These are phyloP conservation scores for Nymphicus hollandicus DNA, from an alignment of 2,113 vertebrate species.

Conservation along the genomic window DNA sequence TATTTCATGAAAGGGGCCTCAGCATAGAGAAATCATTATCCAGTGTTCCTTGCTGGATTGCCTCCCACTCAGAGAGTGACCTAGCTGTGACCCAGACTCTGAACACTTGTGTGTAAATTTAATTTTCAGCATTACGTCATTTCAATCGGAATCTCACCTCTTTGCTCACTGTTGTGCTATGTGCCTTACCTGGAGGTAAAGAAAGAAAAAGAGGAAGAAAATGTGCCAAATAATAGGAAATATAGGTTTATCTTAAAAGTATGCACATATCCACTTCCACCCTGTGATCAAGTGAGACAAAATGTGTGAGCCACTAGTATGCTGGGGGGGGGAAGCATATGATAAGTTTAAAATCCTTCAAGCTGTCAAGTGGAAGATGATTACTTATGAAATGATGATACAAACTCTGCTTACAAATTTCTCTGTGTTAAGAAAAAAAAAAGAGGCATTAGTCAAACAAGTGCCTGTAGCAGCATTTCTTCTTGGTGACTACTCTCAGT, in stretches of 20 bases:
- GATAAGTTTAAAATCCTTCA: neutral
- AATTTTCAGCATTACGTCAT: conserved; percentile 60
- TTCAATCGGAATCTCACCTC: conserved; percentile 31
- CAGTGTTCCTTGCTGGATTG: conserved; percentile 42
- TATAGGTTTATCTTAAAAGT: neutral
- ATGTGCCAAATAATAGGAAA: neutral
- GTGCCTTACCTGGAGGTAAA: conserved; percentile 32
- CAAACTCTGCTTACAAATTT: neutral
- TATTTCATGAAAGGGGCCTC: conserved; percentile 33
- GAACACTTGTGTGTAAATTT: conserved; percentile 54
- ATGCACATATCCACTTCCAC: neutral
- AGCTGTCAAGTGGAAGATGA: neutral
- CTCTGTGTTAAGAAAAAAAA: neutral
- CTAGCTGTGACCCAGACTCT: conserved; percentile 42
- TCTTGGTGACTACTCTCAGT: neutral
- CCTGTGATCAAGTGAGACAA: neutral
- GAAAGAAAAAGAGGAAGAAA: neutral
- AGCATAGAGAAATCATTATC: conserved; percentile 45
- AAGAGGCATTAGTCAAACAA: neutral
- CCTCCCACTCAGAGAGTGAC: conserved; percentile 48
- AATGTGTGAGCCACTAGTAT: neutral
- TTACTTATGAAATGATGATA: neutral
- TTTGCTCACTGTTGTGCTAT: conserved; percentile 37
- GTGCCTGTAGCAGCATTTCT: neutral
- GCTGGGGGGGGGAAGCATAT: neutral